phyloP scores from a whole-genome alignment of 2,888 invertebrate species.

The Isotomurus palustris region DNA sequence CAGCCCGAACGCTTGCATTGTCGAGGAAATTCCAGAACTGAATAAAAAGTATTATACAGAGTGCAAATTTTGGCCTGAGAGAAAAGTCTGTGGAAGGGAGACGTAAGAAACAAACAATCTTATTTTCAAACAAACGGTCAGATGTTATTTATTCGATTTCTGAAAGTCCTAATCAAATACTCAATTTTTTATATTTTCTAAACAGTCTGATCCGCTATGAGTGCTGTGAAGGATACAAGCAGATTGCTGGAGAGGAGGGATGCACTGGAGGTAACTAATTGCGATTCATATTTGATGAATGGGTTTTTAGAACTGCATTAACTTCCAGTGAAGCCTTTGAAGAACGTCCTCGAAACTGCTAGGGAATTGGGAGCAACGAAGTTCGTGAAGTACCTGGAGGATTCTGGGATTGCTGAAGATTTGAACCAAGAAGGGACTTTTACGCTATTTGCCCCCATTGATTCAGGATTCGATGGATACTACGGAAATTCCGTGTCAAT shows the following conservation, averaged over 20 bases:
- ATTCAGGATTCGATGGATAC: constrained; percentile 52
- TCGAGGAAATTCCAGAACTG: constrained; percentile 51
- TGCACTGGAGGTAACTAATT: constrained; percentile 52
- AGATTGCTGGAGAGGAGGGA: constrained; percentile 51
- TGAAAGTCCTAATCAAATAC: too few species aligned
- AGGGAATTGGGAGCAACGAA: constrained; percentile 51
- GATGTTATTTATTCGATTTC: too few species aligned
- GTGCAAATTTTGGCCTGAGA: constrained; percentile 51
- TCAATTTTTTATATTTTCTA: constrained; percentile 2
- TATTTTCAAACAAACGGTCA: background rate
- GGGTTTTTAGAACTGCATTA: background rate
- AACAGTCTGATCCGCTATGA: constrained; percentile 52
- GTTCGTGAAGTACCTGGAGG: constrained; percentile 51
- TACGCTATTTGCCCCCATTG: constrained; percentile 54
- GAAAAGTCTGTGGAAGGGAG: constrained; percentile 51
- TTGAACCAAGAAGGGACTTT: constrained; percentile 50
- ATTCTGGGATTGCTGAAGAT: constrained; percentile 50
- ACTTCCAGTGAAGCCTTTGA: constrained; percentile 52
- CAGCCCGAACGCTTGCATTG: constrained; percentile 52
- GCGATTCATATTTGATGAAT: background rate
- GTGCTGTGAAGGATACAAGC: constrained; percentile 55
- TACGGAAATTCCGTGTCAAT: constrained; percentile 26
- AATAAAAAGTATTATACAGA: constrained; percentile 51
- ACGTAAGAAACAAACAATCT: constrained; percentile 48
- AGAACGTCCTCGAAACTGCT: constrained; percentile 53